A percentile compares a stretch with the other conserved stretches of the same genome.
Conservation (phyloP, 2,797 vertebrate genomes). For the Rhincodon typus region DNA sequence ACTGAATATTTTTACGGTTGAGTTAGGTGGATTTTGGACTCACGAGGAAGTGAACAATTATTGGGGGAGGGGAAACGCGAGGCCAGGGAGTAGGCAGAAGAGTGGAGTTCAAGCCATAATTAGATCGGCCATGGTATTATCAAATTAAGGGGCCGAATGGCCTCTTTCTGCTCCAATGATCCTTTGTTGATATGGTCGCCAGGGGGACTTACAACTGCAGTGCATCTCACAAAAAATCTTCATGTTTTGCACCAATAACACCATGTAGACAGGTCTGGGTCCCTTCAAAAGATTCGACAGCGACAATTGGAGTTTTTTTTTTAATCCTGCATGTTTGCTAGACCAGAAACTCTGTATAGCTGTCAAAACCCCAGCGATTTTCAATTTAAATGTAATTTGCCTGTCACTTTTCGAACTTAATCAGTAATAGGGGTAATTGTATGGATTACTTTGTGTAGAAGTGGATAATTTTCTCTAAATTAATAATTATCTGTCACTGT, state of each 20-base stretch:
- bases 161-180: no score
- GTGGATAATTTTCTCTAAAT: conserved; percentile 22
- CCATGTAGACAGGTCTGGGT: background rate
- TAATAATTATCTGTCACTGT: conserved; percentile 21
- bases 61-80: no score
- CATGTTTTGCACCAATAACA: background rate
- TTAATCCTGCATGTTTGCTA: no score
- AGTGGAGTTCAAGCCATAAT: no score
- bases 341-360: background rate
- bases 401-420: background rate
- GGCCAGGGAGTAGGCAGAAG: no score
- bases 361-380: background rate
- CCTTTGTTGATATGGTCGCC: background rate
- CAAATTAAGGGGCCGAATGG: no score
- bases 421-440: conserved; percentile 31
- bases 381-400: conserved; percentile 19
- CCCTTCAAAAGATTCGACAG: no score
- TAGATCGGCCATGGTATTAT: no score
- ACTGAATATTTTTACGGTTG: no score
- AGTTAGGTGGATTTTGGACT: no score
- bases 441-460: conserved; percentile 18
- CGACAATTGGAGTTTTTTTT: background rate
- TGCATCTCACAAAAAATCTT: background rate
- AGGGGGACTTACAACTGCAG: background rate
- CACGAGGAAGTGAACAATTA: no score